phyloP scores from a whole-genome alignment of 2,888 invertebrate species.

The Dryobota labecula region DNA sequence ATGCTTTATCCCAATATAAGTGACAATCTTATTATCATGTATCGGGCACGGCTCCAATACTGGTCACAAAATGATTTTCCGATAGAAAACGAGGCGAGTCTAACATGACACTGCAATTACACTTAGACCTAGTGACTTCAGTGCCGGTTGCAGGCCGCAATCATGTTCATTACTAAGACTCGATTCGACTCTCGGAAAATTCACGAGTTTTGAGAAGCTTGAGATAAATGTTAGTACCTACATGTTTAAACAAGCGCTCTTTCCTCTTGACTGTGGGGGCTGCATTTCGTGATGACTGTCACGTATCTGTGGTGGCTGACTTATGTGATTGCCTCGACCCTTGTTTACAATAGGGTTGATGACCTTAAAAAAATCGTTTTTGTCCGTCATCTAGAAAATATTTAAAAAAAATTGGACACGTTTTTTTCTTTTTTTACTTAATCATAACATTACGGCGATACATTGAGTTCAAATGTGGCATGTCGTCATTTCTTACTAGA shows the following conservation, averaged over 20 bases:
- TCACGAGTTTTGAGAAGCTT: background rate
- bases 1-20: conserved; percentile 16
- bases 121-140: conserved; percentile 17
- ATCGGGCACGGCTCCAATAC: conserved; percentile 44
- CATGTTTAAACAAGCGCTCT: background rate
- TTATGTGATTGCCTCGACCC: no score
- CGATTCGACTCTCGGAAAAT: conserved; percentile 10
- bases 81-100: conserved; percentile 18
- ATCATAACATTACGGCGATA: no score
- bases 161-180: conserved; percentile 14
- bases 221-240: background rate
- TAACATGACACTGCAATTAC: conserved; percentile 25
- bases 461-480: no score
- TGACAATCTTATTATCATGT: conserved; percentile 24
- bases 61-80: conserved; percentile 38
- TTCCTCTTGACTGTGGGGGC: no score
- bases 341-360: no score
- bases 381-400: no score
- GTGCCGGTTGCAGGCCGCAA: conserved; percentile 10
- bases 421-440: no score
- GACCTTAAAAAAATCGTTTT: no score
- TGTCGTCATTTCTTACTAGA: no score
- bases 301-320: no score
- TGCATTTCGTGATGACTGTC: no score
- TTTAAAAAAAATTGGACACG: no score